Percentiles rank a stretch among this genome's conserved stretches.
phyloP scores from a whole-genome alignment of 2,797 vertebrate species.

The Staurois parvus region DNA sequence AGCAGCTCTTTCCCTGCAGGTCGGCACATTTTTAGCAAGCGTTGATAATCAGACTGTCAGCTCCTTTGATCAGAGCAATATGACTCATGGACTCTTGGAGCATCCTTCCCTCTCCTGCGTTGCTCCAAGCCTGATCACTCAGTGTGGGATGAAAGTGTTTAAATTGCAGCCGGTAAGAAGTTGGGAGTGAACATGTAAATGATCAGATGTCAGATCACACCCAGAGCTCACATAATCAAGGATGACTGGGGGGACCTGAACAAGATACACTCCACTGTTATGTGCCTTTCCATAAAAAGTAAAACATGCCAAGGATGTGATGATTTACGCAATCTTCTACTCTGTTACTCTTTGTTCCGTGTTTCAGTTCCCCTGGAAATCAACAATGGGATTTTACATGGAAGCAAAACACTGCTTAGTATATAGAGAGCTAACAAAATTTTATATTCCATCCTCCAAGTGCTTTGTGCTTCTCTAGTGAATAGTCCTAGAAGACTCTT shows the following conservation, averaged over 20 bases:
- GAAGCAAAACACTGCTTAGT: background rate
- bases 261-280: background rate
- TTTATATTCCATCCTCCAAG: too few species aligned
- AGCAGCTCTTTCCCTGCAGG: background rate
- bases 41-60: background rate
- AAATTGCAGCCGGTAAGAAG: slow-evolving; percentile 2
- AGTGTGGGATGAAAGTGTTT: slow-evolving; percentile 12
- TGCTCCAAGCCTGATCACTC: background rate
- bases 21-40: background rate
- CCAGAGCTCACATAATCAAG: slow-evolving; percentile 1
- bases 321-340: slow-evolving; percentile 31
- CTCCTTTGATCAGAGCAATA: background rate
- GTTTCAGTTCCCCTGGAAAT: background rate
- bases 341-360: background rate
- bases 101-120: background rate
- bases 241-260: background rate
- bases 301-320: slow-evolving; percentile 17
- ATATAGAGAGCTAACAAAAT: too few species aligned
- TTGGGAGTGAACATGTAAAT: slow-evolving; percentile 54
- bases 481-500: too few species aligned
- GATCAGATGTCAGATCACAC: background rate
- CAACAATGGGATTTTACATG: background rate
- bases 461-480: too few species aligned
- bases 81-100: background rate
- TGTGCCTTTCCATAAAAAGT: slow-evolving; percentile 56